phyloP scores from a whole-genome alignment of 1,140 invertebrate genomes.

The Daktulosphaira vitifoliae region DNA sequence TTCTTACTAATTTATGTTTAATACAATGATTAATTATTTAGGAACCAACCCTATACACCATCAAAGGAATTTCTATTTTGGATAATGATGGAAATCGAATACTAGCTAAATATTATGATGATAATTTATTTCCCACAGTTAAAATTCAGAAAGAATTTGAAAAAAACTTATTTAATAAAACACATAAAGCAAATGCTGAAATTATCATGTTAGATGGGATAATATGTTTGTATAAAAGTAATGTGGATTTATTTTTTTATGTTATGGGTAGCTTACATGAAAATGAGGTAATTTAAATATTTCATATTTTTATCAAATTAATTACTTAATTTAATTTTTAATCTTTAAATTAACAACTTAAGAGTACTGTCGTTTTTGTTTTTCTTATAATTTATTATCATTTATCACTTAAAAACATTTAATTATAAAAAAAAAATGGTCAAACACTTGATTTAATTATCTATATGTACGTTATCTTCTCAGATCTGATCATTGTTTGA shows the following conservation, averaged over 20 bases:
- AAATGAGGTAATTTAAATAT: conserved; percentile 84
- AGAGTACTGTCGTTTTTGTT: no score
- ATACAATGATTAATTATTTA: no score
- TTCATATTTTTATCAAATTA: conserved; percentile 34
- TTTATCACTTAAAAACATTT: no score
- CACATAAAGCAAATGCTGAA: conserved; percentile 87
- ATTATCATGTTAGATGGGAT: conserved; percentile 97
- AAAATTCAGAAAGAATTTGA: conserved; percentile 97
- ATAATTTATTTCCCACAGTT: conserved; percentile 73
- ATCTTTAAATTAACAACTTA: not conserved
- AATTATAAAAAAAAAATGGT: no score
- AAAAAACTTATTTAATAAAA: conserved; percentile 96
- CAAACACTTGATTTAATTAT: no score
- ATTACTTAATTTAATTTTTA: not conserved
- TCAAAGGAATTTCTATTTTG: conserved; percentile 94
- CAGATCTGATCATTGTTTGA: no score
- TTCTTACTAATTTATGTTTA: no score
- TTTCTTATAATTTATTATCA: no score
- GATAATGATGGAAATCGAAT: conserved; percentile 97
- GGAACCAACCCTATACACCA: conserved; percentile 79
- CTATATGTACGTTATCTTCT: no score
- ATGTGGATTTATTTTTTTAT: conserved; percentile 98
- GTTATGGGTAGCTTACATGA: conserved; percentile 95
- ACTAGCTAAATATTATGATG: conserved; percentile 95
- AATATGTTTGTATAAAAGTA: conserved; percentile 94